Conservation (phyloP, 2,888 invertebrate genomes). For the Brachylomia viminalis region DNA sequence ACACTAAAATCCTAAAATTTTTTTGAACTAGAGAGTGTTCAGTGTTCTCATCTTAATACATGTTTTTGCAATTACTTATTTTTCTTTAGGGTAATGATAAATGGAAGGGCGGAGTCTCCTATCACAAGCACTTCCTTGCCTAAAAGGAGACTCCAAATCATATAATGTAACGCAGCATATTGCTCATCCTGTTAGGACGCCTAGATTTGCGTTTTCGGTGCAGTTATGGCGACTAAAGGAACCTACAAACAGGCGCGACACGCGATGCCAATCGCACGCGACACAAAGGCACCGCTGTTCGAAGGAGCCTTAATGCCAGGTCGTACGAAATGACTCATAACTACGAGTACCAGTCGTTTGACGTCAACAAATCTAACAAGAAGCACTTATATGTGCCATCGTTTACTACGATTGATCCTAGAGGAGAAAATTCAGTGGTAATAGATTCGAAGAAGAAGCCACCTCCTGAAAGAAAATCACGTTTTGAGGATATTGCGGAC, state of each 20-base stretch:
- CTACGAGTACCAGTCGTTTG: constrained; percentile 73
- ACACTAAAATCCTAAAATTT: no score
- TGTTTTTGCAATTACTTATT: no score
- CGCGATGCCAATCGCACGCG: no score
- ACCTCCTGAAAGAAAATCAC: constrained; percentile 50
- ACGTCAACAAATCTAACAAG: constrained; percentile 73
- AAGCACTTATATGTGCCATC: constrained; percentile 84
- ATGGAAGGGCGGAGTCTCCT: no score
- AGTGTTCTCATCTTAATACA: no score
- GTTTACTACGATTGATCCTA: constrained; percentile 70
- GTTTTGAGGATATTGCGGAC: constrained; percentile 58
- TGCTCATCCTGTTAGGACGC: constrained; percentile 68
- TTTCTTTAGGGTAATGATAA: no score
- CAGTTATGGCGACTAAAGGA: constrained; percentile 65
- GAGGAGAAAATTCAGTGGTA: constrained; percentile 64
- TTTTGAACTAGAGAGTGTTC: no score
- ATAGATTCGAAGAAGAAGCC: constrained; percentile 66
- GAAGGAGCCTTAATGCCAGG: constrained; percentile 76
- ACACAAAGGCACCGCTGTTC: no score
- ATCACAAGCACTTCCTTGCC: no score
- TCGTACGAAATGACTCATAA: constrained; percentile 77
- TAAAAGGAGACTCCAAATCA: no score
- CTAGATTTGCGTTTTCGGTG: constrained; percentile 58
- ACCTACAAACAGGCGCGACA: no score
- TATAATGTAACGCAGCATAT: no score